Percentiles rank a stretch among this genome's conserved stretches.
Evolutionary conservation across 2,113 vertebrate species (phyloP).

Genomic region (Mirza zaza): DNA sequence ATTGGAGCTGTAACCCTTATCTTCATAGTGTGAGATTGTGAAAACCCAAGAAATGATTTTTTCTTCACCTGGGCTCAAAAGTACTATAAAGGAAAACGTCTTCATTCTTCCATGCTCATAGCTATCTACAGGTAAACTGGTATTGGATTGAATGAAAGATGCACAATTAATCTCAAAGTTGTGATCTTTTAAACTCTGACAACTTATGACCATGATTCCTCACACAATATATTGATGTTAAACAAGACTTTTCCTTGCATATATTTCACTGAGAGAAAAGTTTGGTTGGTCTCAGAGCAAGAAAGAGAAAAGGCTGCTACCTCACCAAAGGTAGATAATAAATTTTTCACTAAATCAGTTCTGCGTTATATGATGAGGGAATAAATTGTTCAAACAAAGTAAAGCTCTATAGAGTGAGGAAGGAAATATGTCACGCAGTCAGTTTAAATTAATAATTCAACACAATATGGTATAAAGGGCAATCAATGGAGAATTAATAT

Average conservation of each 20-base stretch:
- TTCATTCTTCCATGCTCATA: fast-evolving
- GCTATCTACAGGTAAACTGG: background rate
- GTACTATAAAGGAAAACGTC: background rate
- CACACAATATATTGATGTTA: background rate
- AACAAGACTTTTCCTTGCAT: slow-evolving; percentile 25
- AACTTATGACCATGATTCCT: background rate
- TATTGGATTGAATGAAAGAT: background rate
- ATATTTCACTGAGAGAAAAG: slow-evolving; percentile 33
- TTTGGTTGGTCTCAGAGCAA: slow-evolving; percentile 40
- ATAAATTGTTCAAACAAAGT: slow-evolving; percentile 63
- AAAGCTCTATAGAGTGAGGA: slow-evolving; percentile 32
- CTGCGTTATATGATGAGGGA: slow-evolving; percentile 56
- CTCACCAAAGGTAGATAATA: slow-evolving; percentile 34
- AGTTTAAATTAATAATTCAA: slow-evolving; percentile 66
- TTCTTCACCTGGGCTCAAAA: background rate
- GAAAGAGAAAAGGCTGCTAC: background rate
- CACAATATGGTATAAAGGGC: slow-evolving; percentile 43
- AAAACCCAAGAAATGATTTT: background rate
- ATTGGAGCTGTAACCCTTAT: background rate
- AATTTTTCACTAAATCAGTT: slow-evolving; percentile 64
- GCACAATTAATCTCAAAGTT: background rate
- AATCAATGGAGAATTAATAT: slow-evolving; percentile 48
- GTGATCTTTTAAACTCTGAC: background rate
- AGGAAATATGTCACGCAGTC: slow-evolving; percentile 39
- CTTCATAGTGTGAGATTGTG: background rate